These are phyloP conservation scores for Spea multiplicata DNA, from an alignment of 2,113 vertebrate genomes.

Conservation along the genomic window DNA sequence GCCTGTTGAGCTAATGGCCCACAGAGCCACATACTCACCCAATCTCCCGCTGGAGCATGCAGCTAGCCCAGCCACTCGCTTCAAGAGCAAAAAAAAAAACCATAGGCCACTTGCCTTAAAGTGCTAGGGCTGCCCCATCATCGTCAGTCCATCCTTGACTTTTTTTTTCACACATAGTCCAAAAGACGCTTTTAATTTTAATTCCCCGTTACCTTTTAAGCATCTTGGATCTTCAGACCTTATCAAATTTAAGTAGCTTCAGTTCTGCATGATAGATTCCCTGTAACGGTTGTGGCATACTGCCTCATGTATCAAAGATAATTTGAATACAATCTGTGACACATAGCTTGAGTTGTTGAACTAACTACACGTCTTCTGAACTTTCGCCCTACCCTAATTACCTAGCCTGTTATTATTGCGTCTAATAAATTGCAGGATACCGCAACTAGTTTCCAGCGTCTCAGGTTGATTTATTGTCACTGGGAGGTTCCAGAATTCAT, in stretches of 20 bases:
- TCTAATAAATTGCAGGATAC: slow-evolving; percentile 67
- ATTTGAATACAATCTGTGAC: slow-evolving; percentile 71
- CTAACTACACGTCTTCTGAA: slow-evolving; percentile 65
- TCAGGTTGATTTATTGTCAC: slow-evolving; percentile 61
- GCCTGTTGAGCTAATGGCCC: too few species aligned
- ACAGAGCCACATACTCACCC: too few species aligned
- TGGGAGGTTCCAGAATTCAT: slow-evolving; percentile 58
- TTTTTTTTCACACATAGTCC: too few species aligned
- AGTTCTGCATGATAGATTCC: background rate
- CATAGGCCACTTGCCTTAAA: too few species aligned
- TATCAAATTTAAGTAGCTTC: background rate
- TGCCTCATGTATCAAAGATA: slow-evolving; percentile 64
- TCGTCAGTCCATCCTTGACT: too few species aligned
- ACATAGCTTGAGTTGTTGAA: slow-evolving; percentile 65
- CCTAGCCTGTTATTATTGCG: slow-evolving; percentile 69
- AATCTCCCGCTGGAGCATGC: too few species aligned
- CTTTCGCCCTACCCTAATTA: slow-evolving; percentile 69
- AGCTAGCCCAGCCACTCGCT: too few species aligned
- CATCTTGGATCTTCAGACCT: background rate
- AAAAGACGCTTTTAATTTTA: too few species aligned
- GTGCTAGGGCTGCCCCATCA: too few species aligned
- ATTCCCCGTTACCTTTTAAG: background rate
- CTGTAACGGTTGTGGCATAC: slow-evolving; percentile 52
- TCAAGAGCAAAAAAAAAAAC: too few species aligned
- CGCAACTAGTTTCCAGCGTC: slow-evolving; percentile 71